phyloP scores from a whole-genome alignment of 2,888 invertebrate species.

The Torymus tubicola region DNA sequence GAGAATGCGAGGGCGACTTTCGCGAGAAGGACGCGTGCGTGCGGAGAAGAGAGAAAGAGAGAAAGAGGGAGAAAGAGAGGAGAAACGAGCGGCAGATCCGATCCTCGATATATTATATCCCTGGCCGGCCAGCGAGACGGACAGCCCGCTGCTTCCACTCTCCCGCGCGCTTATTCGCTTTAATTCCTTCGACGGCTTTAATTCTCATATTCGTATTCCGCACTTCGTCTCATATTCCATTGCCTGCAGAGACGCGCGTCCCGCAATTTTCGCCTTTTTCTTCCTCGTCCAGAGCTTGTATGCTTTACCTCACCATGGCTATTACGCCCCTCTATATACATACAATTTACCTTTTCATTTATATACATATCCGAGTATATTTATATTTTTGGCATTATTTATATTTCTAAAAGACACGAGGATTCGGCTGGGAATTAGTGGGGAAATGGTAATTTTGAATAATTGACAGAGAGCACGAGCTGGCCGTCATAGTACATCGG shows the following conservation, averaged over 20 bases:
- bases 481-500: constrained; percentile 10
- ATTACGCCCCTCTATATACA: too few species aligned
- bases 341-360: too few species aligned
- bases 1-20: constrained; percentile 25
- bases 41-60: background rate
- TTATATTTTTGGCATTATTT: too few species aligned
- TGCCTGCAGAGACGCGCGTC: constrained; percentile 9
- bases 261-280: background rate
- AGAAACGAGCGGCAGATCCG: constrained; percentile 64
- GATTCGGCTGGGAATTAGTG: too few species aligned
- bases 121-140: constrained; percentile 57
- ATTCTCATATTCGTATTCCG: constrained; percentile 76
- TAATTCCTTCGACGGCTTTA: constrained; percentile 76
- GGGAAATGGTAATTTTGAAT: too few species aligned
- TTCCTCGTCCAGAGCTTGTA: constrained; percentile 52
- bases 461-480: background rate
- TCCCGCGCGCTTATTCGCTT: constrained; percentile 71
- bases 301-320: constrained; percentile 1
- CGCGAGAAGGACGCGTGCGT: background rate
- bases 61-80: constrained; percentile 50
- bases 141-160: constrained; percentile 60
- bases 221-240: constrained; percentile 62
- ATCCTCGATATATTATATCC: constrained; percentile 69
- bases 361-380: too few species aligned
- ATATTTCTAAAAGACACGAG: too few species aligned